Evolutionary conservation across 2,888 invertebrate species (phyloP).

Genomic region (Mongoloraphidia duomilia): DNA sequence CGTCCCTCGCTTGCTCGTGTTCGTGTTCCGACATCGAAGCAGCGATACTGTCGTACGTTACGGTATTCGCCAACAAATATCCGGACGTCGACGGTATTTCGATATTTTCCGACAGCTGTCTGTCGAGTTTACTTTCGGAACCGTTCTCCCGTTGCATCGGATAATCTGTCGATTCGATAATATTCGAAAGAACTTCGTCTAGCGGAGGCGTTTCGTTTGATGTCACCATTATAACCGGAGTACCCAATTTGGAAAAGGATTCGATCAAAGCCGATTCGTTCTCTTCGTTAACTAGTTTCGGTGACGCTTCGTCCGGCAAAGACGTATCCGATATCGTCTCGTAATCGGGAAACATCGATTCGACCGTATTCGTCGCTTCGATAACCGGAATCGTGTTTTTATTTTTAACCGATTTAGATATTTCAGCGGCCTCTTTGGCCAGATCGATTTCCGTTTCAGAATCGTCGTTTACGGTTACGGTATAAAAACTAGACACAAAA

Average conservation of each 20-base stretch:
- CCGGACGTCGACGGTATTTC: conserved; percentile 48
- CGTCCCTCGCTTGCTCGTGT: conserved; percentile 20
- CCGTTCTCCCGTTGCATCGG: conserved; percentile 20
- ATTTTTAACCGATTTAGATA: conserved; percentile 5
- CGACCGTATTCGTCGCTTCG: neutral
- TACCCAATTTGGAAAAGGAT: too few relatives aligned
- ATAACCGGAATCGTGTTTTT: neutral
- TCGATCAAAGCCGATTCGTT: too few relatives aligned
- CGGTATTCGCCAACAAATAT: conserved; percentile 46
- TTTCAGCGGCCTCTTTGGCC: conserved; percentile 5
- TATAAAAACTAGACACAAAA: conserved; percentile 17
- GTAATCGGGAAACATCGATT: conserved; percentile 4
- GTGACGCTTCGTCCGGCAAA: neutral
- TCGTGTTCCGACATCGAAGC: conserved; percentile 37
- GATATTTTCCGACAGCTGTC: conserved; percentile 28
- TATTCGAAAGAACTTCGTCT: conserved; percentile 29
- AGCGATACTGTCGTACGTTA: conserved; percentile 41
- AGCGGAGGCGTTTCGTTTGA: neutral
- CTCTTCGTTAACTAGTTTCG: too few relatives aligned
- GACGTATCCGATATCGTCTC: conserved; percentile 6
- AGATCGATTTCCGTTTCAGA: conserved; percentile 3
- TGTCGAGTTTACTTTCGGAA: conserved; percentile 28
- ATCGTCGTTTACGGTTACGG: conserved; percentile 10
- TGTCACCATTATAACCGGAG: too few relatives aligned
- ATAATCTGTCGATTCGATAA: conserved; percentile 28